Evolutionary conservation across 2,888 invertebrate genomes (phyloP).

Genomic region (Meandrusa payeni): DNA sequence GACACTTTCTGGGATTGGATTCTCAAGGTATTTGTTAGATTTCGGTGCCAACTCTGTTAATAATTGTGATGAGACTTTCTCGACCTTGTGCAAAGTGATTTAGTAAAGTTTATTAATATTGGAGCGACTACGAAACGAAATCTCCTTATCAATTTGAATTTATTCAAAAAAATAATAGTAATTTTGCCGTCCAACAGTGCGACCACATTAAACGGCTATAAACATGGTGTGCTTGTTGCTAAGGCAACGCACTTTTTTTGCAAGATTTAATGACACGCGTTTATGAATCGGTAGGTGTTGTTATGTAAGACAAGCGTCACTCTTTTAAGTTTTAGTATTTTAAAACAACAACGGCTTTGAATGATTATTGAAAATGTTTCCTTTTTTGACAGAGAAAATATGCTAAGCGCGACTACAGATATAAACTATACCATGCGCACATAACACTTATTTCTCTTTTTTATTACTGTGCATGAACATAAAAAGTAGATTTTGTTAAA

Average conservation of each 20-base stretch:
- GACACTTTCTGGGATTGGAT: conserved; percentile 55
- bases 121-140: not conserved
- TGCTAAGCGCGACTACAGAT: too few species aligned
- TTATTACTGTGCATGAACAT: too few species aligned
- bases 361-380: too few species aligned
- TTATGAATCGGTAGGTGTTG: conserved; percentile 18
- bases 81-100: conserved; percentile 8
- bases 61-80: not conserved
- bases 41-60: conserved; percentile 14
- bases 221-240: conserved; percentile 25
- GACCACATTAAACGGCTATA: not conserved
- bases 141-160: too few species aligned
- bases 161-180: too few species aligned
- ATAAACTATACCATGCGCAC: too few species aligned
- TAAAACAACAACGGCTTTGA: too few species aligned
- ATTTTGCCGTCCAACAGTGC: too few species aligned
- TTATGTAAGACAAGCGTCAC: conserved; percentile 22
- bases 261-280: conserved; percentile 27
- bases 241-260: conserved; percentile 25
- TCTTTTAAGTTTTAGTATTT: too few species aligned
- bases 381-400: too few species aligned
- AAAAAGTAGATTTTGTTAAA: too few species aligned
- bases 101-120: conserved; percentile 25
- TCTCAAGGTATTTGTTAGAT: conserved; percentile 44
- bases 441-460: too few species aligned